A percentile compares a stretch with the other conserved stretches of the same genome.
Conservation (phyloP, 2,113 vertebrate genomes). For the Phyllostomus discolor region DNA sequence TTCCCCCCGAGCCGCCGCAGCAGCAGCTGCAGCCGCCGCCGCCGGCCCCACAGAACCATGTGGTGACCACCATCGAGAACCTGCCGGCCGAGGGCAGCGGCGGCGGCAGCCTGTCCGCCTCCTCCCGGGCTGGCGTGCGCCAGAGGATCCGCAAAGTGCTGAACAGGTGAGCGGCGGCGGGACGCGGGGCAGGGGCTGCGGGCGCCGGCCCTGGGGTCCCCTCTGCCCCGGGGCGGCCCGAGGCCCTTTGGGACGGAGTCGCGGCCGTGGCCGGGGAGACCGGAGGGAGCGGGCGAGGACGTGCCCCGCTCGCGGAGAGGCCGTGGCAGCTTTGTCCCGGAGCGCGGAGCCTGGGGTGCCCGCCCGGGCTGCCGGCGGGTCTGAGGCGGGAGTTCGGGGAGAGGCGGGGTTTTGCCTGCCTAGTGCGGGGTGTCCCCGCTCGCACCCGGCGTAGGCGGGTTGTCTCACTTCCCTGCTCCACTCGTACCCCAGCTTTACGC, state of each 20-base stretch:
- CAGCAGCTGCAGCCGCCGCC: conserved; percentile 75
- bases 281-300: neutral
- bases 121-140: conserved; percentile 80
- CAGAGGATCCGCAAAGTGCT: conserved; percentile 89
- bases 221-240: neutral
- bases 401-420: conserved; percentile 25
- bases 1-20: conserved; percentile 75
- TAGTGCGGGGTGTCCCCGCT: neutral
- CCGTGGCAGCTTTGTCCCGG: conserved; percentile 57
- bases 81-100: conserved; percentile 83
- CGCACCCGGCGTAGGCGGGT: neutral
- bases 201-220: neutral
- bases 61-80: conserved; percentile 89
- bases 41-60: conserved; percentile 85
- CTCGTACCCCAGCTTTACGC: neutral
- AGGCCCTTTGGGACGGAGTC: conserved; percentile 9
- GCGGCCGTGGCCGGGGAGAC: neutral
- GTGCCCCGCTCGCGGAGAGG: neutral
- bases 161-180: conserved; percentile 84
- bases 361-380: neutral
- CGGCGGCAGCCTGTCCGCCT: conserved; percentile 66
- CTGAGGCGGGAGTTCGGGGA: conserved; percentile 57
- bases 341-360: neutral
- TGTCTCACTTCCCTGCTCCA: neutral
- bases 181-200: neutral